Conservation (phyloP, 2,888 invertebrate genomes). For the Peribatodes rhomboidaria region DNA sequence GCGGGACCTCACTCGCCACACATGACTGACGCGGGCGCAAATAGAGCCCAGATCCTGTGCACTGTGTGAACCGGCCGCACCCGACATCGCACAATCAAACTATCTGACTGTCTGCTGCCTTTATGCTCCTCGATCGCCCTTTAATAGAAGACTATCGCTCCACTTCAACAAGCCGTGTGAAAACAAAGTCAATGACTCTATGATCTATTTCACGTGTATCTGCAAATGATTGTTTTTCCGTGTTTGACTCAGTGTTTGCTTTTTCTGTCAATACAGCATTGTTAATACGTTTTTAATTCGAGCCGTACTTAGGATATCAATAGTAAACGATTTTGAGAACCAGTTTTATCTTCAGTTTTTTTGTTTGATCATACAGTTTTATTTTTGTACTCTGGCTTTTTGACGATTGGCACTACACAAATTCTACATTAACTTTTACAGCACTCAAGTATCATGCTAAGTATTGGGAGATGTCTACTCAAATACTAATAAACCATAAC, state of each 20-base stretch:
- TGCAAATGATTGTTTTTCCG: constrained; percentile 33
- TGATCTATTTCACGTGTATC: constrained; percentile 31
- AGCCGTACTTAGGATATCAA: background rate
- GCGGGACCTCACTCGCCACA: constrained; percentile 68
- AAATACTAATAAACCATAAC: constrained; percentile 25
- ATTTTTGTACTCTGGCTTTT: background rate
- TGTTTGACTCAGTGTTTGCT: constrained; percentile 32
- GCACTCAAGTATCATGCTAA: background rate
- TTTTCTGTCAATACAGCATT: constrained; percentile 10
- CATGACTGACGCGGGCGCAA: constrained; percentile 75
- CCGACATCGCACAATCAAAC: constrained; percentile 62
- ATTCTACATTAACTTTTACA: background rate
- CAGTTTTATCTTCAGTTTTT: background rate
- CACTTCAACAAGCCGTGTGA: constrained; percentile 42
- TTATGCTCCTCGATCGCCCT: constrained; percentile 40
- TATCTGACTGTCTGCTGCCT: constrained; percentile 49
- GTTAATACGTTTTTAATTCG: constrained; percentile 28
- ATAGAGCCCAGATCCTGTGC: constrained; percentile 85
- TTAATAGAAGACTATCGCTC: constrained; percentile 48
- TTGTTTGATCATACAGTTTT: too few species aligned
- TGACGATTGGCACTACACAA: background rate
- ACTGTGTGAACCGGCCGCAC: constrained; percentile 74
- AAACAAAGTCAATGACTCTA: constrained; percentile 44
- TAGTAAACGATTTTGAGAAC: background rate
- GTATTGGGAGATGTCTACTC: constrained; percentile 10